These are phyloP conservation scores for Patella caerulea DNA, from an alignment of 2,888 invertebrate genomes.

Conservation along the genomic window DNA sequence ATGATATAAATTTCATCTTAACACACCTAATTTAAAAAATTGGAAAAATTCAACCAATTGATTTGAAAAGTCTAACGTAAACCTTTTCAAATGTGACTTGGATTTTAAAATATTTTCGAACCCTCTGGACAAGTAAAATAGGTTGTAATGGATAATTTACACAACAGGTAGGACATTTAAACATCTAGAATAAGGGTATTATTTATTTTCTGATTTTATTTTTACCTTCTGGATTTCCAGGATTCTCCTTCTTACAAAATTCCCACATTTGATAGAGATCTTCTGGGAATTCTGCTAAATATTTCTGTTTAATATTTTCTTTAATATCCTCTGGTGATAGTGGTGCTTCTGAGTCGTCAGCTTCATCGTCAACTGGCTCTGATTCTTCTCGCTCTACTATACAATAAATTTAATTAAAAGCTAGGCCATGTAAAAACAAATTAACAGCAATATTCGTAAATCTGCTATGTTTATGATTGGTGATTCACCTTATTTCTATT, in stretches of 20 bases:
- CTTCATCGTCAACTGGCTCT: conserved; percentile 7
- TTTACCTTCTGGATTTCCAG: conserved; percentile 74
- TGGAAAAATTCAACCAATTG: no score
- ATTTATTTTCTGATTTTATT: neutral
- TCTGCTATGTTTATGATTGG: neutral
- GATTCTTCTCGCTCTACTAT: neutral
- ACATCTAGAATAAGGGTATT: no score
- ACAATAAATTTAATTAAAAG: neutral
- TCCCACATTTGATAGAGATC: conserved; percentile 91
- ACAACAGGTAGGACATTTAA: no score
- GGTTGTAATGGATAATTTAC: no score
- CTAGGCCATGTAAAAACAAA: neutral
- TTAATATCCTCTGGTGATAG: conserved; percentile 73
- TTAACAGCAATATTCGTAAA: neutral
- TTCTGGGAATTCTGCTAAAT: conserved; percentile 88
- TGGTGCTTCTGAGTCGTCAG: conserved; percentile 37
- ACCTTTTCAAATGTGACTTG: no score
- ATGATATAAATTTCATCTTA: no score
- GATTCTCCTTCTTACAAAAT: conserved; percentile 77
- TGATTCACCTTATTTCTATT: no score
- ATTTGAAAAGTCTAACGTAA: no score
- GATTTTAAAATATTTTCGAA: no score
- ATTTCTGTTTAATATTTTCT: conserved; percentile 80
- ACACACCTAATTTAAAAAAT: no score
- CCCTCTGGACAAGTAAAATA: no score